These are phyloP conservation scores for Latrodectus hesperus DNA, from an alignment of 2,888 invertebrate species.

Conservation along the genomic window DNA sequence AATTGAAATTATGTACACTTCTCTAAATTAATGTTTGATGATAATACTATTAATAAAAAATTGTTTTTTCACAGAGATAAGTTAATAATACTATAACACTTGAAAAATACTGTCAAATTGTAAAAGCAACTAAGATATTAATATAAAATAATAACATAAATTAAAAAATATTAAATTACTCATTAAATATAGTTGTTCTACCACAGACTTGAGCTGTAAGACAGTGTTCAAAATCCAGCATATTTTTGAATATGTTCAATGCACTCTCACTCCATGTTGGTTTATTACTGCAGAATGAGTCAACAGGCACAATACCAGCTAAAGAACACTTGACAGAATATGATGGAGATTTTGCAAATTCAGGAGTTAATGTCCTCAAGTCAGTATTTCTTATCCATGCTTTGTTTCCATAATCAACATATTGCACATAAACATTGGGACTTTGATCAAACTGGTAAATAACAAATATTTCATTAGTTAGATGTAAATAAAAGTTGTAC, in stretches of 20 bases:
- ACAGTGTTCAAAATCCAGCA: constrained; percentile 45
- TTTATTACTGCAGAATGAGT: background rate
- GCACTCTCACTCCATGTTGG: constrained; percentile 26
- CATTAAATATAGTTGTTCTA: background rate
- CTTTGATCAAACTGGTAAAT: constrained; percentile 18
- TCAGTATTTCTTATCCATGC: constrained; percentile 9
- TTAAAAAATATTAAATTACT: constrained; percentile 2
- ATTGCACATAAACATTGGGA: constrained; percentile 33
- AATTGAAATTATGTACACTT: no score
- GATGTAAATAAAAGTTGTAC: background rate
- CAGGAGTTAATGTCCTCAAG: constrained; percentile 25
- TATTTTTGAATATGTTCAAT: constrained; percentile 12
- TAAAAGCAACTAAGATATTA: background rate
- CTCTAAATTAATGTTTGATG: no score
- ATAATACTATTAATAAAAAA: no score
- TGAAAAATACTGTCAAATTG: no score
- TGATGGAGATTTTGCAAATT: constrained; percentile 41
- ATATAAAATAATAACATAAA: background rate
- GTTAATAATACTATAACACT: no score
- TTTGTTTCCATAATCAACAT: constrained; percentile 62
- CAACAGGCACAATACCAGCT: constrained; percentile 36
- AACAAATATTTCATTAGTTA: constrained; percentile 1
- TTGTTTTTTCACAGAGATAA: no score
- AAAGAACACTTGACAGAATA: constrained; percentile 48
- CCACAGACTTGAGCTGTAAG: constrained; percentile 46